These are phyloP conservation scores for Tipula vernalis DNA, from an alignment of 2,888 invertebrate genomes.

Conservation along the genomic window DNA sequence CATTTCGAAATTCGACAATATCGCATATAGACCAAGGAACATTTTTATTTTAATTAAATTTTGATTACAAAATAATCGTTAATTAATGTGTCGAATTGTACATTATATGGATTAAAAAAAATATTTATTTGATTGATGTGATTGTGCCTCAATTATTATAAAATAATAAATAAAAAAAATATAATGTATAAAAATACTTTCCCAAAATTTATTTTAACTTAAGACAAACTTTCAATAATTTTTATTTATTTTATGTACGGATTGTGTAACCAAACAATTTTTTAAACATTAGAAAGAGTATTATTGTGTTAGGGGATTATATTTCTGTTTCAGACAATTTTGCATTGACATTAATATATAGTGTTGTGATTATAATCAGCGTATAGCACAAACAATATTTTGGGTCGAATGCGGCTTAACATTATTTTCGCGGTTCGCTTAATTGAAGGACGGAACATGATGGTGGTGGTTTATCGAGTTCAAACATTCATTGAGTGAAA, in stretches of 20 bases:
- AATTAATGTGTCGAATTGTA: neutral
- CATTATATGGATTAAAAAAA: neutral
- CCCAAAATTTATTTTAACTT: neutral
- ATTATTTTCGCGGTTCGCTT: neutral
- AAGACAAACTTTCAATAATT: neutral
- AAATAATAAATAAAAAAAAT: neutral
- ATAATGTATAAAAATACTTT: neutral
- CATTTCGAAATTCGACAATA: neutral
- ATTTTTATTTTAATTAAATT: neutral
- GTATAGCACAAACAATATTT: neutral
- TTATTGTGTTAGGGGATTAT: neutral
- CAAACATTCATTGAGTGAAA: neutral
- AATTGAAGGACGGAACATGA: neutral
- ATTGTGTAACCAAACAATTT: neutral
- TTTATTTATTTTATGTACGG: neutral
- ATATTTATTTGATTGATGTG: neutral
- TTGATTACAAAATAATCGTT: neutral
- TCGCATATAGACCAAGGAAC: neutral
- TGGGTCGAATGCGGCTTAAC: neutral
- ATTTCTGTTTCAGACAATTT: neutral
- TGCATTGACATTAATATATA: neutral
- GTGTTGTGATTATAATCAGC: neutral
- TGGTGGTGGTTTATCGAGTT: neutral
- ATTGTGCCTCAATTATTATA: neutral
- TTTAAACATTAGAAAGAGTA: neutral